Evolutionary conservation across 2,888 invertebrate genomes (phyloP), one percentile per base, ranked within the genome.

Genomic region (Daptonema setosum): DNA sequence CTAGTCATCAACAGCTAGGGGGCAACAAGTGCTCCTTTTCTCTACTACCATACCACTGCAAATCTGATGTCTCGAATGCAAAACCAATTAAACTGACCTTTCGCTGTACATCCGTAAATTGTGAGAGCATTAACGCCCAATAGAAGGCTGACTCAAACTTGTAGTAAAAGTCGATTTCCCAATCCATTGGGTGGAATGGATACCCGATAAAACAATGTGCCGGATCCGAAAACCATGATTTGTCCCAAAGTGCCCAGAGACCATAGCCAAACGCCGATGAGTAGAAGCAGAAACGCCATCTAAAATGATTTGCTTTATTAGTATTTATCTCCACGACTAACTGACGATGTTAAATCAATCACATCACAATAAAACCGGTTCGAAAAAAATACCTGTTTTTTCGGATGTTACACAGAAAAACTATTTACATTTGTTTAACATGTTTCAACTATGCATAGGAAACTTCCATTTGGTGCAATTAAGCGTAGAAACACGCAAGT

Each of bases 61-160:
- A n/a, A n/a, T n/a, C n/a, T n/a, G n/a, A n/a, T n/a, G n/a, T 35
- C 35, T 35, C 11, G 35, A 35, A 35, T 35, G 11, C 11, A 35
- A 35, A 35, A 35, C 35, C 35, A 67, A 68, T 2, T 41, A 61
- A 25, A 43, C 28, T 2, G 43, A 50, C 50, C 26, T 73, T 73
- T 61, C 90, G 80, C 61, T 83, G 83, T 56, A 87, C 83, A 73
- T 95, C 93, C 72, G 85, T 82, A 75, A 90, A 90, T 74, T 91
- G 90, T 24, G 87, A 85, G 60, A 87, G 55, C 51, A 83, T 83
- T 58, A 91, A 76, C 22, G 91, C 83, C 84, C 87, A 88, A 73
- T 93, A 93, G 75, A 91, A 91, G 35, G 85, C 80, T 71, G 85
- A 79, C 47, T 87, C 87, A 62, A 87, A 78, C 83, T 91, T 87